A percentile compares a stretch with the other conserved stretches of the same genome.
Evolutionary conservation across 2,888 invertebrate genomes (phyloP).

Genomic region (Synanthedon formicaeformis): DNA sequence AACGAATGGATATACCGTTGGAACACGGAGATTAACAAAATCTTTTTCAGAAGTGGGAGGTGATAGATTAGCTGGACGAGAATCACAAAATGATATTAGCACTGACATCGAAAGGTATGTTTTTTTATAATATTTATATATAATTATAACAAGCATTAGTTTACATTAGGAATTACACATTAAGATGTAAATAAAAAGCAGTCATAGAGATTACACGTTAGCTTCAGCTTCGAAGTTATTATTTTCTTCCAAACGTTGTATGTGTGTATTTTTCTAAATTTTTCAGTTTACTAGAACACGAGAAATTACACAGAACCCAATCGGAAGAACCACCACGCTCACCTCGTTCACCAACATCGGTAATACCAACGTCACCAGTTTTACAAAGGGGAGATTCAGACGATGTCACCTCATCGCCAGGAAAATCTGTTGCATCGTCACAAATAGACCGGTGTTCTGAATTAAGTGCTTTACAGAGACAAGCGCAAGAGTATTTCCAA

Average conservation of each 20-base stretch:
- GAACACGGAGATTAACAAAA: slow-evolving; percentile 79
- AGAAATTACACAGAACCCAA: slow-evolving; percentile 83
- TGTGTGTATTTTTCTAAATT: slow-evolving; percentile 4
- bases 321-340: slow-evolving; percentile 86
- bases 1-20: slow-evolving; percentile 80
- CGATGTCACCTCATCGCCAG: slow-evolving; percentile 52
- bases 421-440: slow-evolving; percentile 53
- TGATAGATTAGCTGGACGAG: slow-evolving; percentile 42
- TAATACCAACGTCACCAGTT: slow-evolving; percentile 56
- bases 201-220: no score
- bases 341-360: slow-evolving; percentile 73
- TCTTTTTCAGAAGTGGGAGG: slow-evolving; percentile 82
- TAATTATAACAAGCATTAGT: background rate
- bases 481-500: slow-evolving; percentile 65
- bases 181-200: no score
- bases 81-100: slow-evolving; percentile 36
- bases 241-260: background rate
- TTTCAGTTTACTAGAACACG: slow-evolving; percentile 73
- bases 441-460: slow-evolving; percentile 59
- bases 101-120: slow-evolving; percentile 46
- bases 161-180: background rate
- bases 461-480: slow-evolving; percentile 46
- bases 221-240: background rate
- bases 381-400: slow-evolving; percentile 54
- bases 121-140: no score